Evolutionary conservation across 23 tunicate species (phyloP).

Genomic region (Phallusia fumigata): DNA sequence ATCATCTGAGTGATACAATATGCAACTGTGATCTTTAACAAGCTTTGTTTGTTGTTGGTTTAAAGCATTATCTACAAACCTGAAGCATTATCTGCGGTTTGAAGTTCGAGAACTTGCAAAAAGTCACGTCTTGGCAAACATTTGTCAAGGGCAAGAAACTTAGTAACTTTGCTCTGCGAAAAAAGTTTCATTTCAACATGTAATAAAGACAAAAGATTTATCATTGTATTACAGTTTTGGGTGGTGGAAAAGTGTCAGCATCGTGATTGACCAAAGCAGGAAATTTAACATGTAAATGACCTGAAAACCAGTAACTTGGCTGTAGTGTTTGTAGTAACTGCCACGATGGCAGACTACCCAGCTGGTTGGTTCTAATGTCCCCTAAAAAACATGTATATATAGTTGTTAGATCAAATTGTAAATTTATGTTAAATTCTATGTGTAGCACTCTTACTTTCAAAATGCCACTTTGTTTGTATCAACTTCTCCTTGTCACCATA

Average conservation of each 20-base stretch:
- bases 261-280: conserved; percentile 69
- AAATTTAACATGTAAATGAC: conserved; percentile 94
- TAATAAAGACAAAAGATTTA: no score
- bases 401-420: background rate
- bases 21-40: no score
- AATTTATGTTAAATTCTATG: background rate
- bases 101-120: conserved; percentile 77
- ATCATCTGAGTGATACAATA: conserved; percentile 23
- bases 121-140: conserved; percentile 88
- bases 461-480: conserved; percentile 61
- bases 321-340: conserved; percentile 47
- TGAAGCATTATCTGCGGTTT: conserved; percentile 23
- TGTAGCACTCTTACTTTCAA: conserved; percentile 28
- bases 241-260: conserved; percentile 2
- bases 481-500: conserved; percentile 70
- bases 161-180: conserved; percentile 45
- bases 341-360: conserved; percentile 84
- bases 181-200: background rate
- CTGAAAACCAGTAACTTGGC: conserved; percentile 95
- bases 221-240: background rate
- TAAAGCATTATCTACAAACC: conserved; percentile 26
- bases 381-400: conserved; percentile 8
- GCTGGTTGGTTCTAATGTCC: conserved; percentile 52
- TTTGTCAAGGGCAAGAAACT: conserved; percentile 90
- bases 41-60: no score